Conservation (phyloP, 2,113 vertebrate species). For the Sinocyclocheilus anshuiensis region DNA sequence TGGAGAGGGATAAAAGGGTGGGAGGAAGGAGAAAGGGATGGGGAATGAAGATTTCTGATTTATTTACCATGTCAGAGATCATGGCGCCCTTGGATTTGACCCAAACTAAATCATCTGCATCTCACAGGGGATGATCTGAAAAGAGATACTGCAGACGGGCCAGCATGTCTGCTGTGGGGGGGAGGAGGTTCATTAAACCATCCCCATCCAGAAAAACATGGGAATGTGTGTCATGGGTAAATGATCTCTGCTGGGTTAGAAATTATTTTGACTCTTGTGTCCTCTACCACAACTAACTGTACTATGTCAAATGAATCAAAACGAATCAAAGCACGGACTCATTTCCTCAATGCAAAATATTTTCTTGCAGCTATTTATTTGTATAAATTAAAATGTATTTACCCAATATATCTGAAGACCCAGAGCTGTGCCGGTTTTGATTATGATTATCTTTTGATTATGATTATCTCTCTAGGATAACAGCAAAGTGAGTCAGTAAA, state of each 20-base stretch:
- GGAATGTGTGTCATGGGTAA: constrained; percentile 36
- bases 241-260: constrained; percentile 8
- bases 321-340: neutral
- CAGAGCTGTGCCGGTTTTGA: constrained; percentile 28
- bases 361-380: constrained; percentile 1
- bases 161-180: constrained; percentile 10
- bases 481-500: neutral
- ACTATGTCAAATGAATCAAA: neutral
- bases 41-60: constrained; percentile 42
- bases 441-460: constrained; percentile 36
- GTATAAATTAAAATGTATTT: neutral
- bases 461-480: constrained; percentile 2
- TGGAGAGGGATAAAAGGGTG: neutral
- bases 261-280: neutral
- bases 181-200: neutral
- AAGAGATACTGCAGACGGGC: constrained; percentile 32
- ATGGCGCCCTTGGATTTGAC: constrained; percentile 42
- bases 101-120: constrained; percentile 52
- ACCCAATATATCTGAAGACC: neutral
- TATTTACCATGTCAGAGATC: constrained; percentile 47
- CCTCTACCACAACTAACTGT: constrained; percentile 24
- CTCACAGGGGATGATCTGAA: constrained; percentile 35
- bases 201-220: neutral
- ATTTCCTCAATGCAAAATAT: constrained; percentile 1
- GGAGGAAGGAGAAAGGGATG: neutral